These are phyloP conservation scores for Melanostigma gelatinosum DNA, from an alignment of 2,113 vertebrate genomes.

Conservation along the genomic window DNA sequence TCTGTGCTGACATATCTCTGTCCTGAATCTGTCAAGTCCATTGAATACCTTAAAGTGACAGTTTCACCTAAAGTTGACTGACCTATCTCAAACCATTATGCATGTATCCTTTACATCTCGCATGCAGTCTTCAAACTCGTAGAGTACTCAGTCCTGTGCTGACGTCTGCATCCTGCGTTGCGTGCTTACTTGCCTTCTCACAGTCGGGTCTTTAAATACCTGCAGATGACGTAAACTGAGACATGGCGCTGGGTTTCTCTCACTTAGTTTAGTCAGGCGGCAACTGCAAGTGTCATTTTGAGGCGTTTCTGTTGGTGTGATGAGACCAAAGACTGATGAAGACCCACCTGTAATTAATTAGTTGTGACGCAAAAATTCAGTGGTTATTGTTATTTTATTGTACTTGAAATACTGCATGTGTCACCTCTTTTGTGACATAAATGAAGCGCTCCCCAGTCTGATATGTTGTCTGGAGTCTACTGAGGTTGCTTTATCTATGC, in stretches of 20 bases:
- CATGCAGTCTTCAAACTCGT: neutral
- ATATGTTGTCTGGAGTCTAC: neutral
- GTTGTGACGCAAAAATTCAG: neutral
- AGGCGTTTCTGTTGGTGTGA: neutral
- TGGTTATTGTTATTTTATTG: constrained; percentile 1
- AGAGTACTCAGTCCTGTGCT: neutral
- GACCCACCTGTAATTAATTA: neutral
- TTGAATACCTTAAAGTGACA: neutral
- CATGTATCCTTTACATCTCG: neutral
- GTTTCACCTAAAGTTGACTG: neutral
- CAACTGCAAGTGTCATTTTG: constrained; percentile 23
- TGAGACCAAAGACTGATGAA: constrained; percentile 1
- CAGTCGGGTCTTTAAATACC: constrained; percentile 57
- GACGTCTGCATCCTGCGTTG: constrained; percentile 12
- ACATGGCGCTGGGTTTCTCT: constrained; percentile 12
- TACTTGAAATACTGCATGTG: neutral
- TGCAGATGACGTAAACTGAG: constrained; percentile 36
- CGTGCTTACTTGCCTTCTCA: constrained; percentile 28
- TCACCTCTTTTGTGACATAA: neutral
- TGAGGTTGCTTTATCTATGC: neutral
- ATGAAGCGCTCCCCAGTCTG: neutral
- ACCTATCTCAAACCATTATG: neutral
- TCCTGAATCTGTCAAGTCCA: neutral
- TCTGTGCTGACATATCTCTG: neutral
- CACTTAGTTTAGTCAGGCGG: constrained; percentile 11